Percentiles rank a stretch among this genome's conserved stretches.
phyloP scores from a whole-genome alignment of 2,797 vertebrate genomes.

The Centroberyx gerrardi region DNA sequence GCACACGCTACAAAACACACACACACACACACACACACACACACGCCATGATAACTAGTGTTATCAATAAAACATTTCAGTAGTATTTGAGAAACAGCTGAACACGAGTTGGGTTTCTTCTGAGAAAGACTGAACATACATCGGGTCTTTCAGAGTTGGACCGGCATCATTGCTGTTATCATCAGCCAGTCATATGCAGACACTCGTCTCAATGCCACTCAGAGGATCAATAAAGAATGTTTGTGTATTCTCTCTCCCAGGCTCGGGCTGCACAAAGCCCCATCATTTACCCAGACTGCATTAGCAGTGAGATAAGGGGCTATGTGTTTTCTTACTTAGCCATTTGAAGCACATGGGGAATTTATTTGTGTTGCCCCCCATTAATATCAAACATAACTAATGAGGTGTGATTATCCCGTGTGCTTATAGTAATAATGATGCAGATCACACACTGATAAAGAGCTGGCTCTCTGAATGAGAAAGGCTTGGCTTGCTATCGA shows the following conservation, averaged over 20 bases:
- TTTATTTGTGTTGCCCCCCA: slow-evolving; percentile 81
- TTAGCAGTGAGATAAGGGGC: slow-evolving; percentile 73
- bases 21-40: slow-evolving; percentile 3
- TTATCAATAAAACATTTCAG: slow-evolving; percentile 52
- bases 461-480: slow-evolving; percentile 53
- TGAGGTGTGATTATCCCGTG: slow-evolving; percentile 85
- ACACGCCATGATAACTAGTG: slow-evolving; percentile 23
- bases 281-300: slow-evolving; percentile 80
- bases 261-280: slow-evolving; percentile 66
- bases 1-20: neutral
- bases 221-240: slow-evolving; percentile 74
- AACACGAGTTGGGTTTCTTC: neutral
- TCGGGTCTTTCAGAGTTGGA: slow-evolving; percentile 20
- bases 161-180: slow-evolving; percentile 46
- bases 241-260: slow-evolving; percentile 66
- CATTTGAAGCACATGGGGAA: slow-evolving; percentile 78
- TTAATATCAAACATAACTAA: slow-evolving; percentile 88
- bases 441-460: slow-evolving; percentile 69
- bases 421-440: slow-evolving; percentile 80
- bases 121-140: slow-evolving; percentile 29
- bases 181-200: slow-evolving; percentile 48
- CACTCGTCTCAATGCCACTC: slow-evolving; percentile 56
- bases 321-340: slow-evolving; percentile 72
- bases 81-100: slow-evolving; percentile 32
- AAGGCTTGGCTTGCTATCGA: slow-evolving; percentile 48